Percentiles rank a stretch among this genome's conserved stretches.
These are phyloP conservation scores for Furnarius figulus DNA, from an alignment of 2,113 vertebrate species.

Conservation along the genomic window DNA sequence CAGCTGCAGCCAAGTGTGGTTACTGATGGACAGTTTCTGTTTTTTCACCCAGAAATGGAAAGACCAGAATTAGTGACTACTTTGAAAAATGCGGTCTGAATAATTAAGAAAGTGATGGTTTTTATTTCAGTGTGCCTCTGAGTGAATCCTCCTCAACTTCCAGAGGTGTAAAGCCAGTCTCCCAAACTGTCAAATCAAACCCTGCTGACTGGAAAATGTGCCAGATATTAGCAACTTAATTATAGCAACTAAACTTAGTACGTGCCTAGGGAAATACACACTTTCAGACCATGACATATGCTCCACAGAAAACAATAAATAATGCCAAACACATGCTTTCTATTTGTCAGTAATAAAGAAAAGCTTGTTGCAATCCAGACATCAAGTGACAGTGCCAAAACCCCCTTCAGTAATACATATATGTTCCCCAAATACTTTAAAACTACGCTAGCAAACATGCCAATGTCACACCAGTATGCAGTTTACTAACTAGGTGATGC, in stretches of 20 bases:
- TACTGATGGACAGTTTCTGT: not conserved
- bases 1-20: not conserved
- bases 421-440: not conserved
- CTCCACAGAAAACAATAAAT: constrained; percentile 52
- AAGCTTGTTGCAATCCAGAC: constrained; percentile 16
- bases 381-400: constrained; percentile 35
- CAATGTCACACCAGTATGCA: not conserved
- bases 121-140: not conserved
- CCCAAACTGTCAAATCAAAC: constrained; percentile 7
- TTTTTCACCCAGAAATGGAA: not conserved
- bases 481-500: not conserved
- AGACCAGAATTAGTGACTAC: not conserved
- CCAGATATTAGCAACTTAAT: constrained; percentile 25
- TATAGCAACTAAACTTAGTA: not conserved
- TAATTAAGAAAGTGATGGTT: not conserved
- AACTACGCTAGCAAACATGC: not conserved
- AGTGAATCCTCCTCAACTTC: not conserved
- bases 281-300: constrained; percentile 25
- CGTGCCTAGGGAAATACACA: not conserved
- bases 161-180: not conserved
- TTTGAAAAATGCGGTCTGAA: not conserved
- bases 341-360: constrained; percentile 56
- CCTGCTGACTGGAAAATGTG: not conserved
- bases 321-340: constrained; percentile 47
- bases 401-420: not conserved